Evolutionary conservation across 2,888 invertebrate genomes (phyloP).

Genomic region (Ectemnius continuus): DNA sequence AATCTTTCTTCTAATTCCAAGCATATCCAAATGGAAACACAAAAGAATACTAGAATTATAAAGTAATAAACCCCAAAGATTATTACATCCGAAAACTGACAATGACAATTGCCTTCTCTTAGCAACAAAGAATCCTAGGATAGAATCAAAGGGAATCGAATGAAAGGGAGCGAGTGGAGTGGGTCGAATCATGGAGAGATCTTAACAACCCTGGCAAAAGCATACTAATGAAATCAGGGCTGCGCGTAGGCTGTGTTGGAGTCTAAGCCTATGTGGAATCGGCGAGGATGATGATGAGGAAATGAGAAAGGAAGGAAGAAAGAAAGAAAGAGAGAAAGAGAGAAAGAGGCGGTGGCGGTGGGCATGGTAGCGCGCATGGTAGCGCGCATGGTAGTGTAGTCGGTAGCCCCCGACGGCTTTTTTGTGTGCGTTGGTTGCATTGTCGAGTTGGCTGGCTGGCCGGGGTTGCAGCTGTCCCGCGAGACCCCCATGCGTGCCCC

Average conservation of each 20-base stretch:
- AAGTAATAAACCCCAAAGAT: not conserved
- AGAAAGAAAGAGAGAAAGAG: not conserved
- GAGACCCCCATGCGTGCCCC: slow-evolving; percentile 76
- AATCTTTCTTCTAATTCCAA: slow-evolving; percentile 2
- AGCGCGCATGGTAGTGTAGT: no score
- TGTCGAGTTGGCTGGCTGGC: slow-evolving; percentile 61
- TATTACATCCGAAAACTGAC: not conserved
- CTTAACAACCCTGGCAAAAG: no score
- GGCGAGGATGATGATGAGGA: slow-evolving; percentile 2
- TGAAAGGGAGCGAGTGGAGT: not conserved
- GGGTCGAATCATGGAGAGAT: not conserved
- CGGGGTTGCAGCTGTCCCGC: slow-evolving; percentile 71
- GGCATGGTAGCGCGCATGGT: slow-evolving; percentile 30
- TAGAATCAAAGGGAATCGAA: no score
- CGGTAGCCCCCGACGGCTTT: slow-evolving; percentile 55
- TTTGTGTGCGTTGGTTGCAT: slow-evolving; percentile 64
- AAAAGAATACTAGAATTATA: slow-evolving; percentile 18
- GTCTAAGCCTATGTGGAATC: slow-evolving; percentile 51
- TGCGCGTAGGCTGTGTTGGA: slow-evolving; percentile 13
- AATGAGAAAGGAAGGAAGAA: not conserved
- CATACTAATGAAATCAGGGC: no score
- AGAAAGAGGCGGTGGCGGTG: not conserved
- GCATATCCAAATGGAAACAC: not conserved
- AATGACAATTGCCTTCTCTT: no score
- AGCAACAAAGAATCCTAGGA: no score